Conservation (phyloP, 2,888 invertebrate genomes). For the Tiliacea aurago region DNA sequence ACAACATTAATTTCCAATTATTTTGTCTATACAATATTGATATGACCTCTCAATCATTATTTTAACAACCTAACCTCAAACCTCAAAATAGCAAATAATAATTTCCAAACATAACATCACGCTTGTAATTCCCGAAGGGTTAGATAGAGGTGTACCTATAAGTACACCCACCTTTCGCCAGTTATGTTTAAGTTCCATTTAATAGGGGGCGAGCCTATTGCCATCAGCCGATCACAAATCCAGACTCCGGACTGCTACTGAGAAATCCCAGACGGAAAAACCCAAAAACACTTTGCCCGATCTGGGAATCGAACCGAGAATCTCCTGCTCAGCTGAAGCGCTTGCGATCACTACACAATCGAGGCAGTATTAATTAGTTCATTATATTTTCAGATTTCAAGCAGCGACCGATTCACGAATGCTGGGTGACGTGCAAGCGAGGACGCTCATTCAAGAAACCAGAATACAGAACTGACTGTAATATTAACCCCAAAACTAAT, state of each 20-base stretch:
- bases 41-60: not conserved
- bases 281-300: not conserved
- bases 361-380: not conserved
- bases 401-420: conserved; percentile 86
- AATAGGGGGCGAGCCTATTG: too few relatives aligned
- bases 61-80: not conserved
- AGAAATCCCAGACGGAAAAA: not conserved
- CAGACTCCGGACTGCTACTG: too few relatives aligned
- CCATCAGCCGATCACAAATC: too few relatives aligned
- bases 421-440: conserved; percentile 88
- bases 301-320: too few relatives aligned
- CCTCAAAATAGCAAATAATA: not conserved
- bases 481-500: conserved; percentile 75
- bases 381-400: conserved; percentile 79
- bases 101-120: not conserved
- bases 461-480: conserved; percentile 84
- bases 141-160: too few relatives aligned
- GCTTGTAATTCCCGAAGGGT: too few relatives aligned
- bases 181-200: too few relatives aligned
- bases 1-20: conserved; percentile 14
- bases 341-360: not conserved
- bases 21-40: not conserved
- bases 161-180: not conserved
- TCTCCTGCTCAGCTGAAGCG: not conserved
- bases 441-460: conserved; percentile 88